Conservation (phyloP, 2,113 vertebrate species). For the Leucopternis melanops region DNA sequence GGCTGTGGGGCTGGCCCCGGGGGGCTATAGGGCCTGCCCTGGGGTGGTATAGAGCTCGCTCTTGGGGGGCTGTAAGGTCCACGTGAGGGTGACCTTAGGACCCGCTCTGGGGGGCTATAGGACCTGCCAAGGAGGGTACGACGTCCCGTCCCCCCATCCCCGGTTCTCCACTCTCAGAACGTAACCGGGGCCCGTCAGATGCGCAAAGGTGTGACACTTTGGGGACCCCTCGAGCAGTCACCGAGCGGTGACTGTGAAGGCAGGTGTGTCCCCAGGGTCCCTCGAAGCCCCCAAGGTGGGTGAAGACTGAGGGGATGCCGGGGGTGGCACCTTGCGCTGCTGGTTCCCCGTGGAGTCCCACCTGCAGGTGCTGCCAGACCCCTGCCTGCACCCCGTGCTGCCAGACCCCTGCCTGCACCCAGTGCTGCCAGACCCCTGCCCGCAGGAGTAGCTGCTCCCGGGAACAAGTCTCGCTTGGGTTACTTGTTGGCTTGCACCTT, state of each 20-base stretch:
- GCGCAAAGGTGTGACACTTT: not conserved
- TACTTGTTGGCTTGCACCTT: not conserved
- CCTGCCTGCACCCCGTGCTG: not conserved
- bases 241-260: rapidly evolving
- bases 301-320: not conserved
- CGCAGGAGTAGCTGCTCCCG: not conserved
- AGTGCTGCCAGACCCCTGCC: not conserved
- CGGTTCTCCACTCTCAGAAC: rapidly evolving
- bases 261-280: not conserved
- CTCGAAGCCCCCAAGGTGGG: not conserved
- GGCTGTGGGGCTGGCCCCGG: not conserved
- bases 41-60: not conserved
- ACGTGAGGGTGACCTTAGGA: not conserved
- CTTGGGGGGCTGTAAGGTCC: rapidly evolving
- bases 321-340: not conserved
- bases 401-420: not conserved
- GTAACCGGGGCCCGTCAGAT: rapidly evolving
- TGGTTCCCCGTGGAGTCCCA: rapidly evolving
- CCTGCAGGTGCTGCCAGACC: not conserved
- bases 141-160: not conserved
- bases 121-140: not conserved
- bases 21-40: not conserved
- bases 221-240: not conserved
- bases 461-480: not conserved
- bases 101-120: rapidly evolving